Conservation (phyloP, 2,888 invertebrate species). For the Thera britannica region DNA sequence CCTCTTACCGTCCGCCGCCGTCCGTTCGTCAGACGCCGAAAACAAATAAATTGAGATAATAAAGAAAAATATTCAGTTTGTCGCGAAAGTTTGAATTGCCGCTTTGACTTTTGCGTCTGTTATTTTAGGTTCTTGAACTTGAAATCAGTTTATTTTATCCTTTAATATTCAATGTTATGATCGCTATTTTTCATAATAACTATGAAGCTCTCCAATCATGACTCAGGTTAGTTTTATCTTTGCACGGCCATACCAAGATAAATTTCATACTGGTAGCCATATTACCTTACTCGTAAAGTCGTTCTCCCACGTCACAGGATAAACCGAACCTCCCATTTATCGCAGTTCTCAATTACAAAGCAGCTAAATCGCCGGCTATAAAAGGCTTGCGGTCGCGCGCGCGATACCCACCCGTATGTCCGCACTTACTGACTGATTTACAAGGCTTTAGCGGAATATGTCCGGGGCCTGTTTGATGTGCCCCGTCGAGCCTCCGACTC, state of each 20-base stretch:
- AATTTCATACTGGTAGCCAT: neutral
- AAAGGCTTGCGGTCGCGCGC: conserved; percentile 33
- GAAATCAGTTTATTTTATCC: conserved; percentile 8
- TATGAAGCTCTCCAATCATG: neutral
- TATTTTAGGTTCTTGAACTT: conserved; percentile 27
- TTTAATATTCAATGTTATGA: conserved; percentile 5
- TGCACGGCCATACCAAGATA: neutral
- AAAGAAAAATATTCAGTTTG: conserved; percentile 35
- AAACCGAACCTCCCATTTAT: conserved; percentile 17
- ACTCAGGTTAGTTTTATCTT: neutral
- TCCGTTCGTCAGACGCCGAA: conserved; percentile 28
- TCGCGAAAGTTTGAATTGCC: conserved; percentile 37
- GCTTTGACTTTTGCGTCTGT: conserved; percentile 29
- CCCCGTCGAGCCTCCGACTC: conserved; percentile 63
- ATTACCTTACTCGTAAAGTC: conserved; percentile 2
- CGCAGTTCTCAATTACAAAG: conserved; percentile 23
- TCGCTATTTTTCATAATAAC: neutral
- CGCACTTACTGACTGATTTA: conserved; percentile 71
- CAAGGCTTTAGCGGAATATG: conserved; percentile 66
- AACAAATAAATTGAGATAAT: conserved; percentile 40
- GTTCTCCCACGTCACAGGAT: neutral
- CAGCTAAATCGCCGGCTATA: conserved; percentile 24
- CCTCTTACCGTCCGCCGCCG: conserved; percentile 33
- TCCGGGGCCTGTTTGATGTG: conserved; percentile 56
- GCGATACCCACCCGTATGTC: conserved; percentile 52